Conservation (phyloP, 2,113 vertebrate species). For the Junco hyemalis region DNA sequence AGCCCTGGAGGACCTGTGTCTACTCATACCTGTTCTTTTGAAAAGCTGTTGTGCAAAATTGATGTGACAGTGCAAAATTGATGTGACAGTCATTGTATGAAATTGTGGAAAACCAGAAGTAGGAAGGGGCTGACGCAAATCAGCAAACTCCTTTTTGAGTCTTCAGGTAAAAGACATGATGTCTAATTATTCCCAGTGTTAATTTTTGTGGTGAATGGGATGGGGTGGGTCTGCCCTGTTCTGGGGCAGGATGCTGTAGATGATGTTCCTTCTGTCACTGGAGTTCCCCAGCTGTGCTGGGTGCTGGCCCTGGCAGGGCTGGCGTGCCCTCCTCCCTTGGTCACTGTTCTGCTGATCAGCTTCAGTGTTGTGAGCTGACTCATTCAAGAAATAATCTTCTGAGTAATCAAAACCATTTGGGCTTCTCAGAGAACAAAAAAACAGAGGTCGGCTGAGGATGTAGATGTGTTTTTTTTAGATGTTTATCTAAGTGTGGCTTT, state of each 20-base stretch:
- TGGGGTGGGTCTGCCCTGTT: not conserved
- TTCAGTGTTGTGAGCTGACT: not conserved
- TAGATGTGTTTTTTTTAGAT: not conserved
- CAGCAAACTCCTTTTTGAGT: not conserved
- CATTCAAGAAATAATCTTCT: not conserved
- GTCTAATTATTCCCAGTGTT: not conserved
- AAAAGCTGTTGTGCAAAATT: not conserved
- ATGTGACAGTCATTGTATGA: not conserved
- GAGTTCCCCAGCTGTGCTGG: not conserved
- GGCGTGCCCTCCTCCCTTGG: not conserved
- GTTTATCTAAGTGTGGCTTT: not conserved
- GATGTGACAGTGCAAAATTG: not conserved
- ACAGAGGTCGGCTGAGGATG: not conserved
- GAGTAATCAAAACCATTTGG: not conserved
- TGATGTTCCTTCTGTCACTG: not conserved
- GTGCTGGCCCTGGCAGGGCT: not conserved
- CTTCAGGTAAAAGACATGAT: not conserved
- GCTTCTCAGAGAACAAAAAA: not conserved
- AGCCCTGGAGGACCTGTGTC: not conserved
- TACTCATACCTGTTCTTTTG: not conserved
- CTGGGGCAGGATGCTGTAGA: not conserved
- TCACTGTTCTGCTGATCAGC: not conserved
- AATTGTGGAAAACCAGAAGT: not conserved
- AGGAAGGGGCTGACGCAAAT: not conserved
- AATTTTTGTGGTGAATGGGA: accelerated